A percentile compares a stretch with the other conserved stretches of the same genome.
Evolutionary conservation across 2,113 vertebrate genomes (phyloP).

Genomic region (Syrrhaptes paradoxus): DNA sequence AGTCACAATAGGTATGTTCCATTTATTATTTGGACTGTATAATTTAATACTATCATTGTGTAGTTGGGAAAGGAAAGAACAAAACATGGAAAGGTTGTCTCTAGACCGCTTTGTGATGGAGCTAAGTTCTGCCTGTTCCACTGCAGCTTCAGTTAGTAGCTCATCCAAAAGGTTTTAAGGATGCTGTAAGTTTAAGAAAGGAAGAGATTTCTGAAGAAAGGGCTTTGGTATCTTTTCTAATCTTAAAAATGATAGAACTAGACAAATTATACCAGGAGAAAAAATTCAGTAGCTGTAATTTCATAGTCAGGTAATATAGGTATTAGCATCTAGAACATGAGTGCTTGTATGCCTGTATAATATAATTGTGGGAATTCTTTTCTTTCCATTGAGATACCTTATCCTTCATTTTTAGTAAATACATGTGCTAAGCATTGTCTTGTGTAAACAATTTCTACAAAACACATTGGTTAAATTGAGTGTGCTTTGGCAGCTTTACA

Average conservation of each 20-base stretch:
- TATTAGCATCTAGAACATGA: neutral
- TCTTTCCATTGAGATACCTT: neutral
- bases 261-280: neutral
- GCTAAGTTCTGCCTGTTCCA: neutral
- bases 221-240: neutral
- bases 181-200: neutral
- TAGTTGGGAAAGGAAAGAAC: neutral
- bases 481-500: neutral
- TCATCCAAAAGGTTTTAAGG: neutral
- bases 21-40: neutral
- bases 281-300: neutral
- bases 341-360: neutral
- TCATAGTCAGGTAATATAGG: neutral
- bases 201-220: neutral
- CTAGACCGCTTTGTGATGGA: neutral
- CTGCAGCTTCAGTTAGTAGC: neutral
- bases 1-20: neutral
- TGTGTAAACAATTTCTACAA: neutral
- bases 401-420: neutral
- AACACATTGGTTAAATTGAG: neutral
- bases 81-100: neutral
- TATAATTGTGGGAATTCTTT: neutral
- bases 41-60: neutral
- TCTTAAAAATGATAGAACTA: neutral
- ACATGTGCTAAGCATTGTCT: neutral